phyloP scores from a whole-genome alignment of 2,797 vertebrate genomes.

The Huso huso region DNA sequence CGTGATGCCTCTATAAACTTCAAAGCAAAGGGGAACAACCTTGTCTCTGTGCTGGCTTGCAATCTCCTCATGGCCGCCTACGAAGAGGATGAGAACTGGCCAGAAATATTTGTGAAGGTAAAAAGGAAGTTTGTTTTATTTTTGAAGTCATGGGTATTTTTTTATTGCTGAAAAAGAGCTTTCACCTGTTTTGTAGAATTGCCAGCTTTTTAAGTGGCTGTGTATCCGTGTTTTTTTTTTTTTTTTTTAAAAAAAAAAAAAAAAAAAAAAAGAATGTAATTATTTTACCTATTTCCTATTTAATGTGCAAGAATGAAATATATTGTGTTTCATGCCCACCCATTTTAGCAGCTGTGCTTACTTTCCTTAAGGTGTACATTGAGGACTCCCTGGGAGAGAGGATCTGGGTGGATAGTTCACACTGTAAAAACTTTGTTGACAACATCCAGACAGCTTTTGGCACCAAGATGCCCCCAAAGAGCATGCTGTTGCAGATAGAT shows the following conservation, averaged over 20 bases:
- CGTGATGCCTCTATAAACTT: conserved; percentile 93
- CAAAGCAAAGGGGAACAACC: conserved; percentile 94
- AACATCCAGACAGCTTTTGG: conserved; percentile 95
- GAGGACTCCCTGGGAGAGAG: conserved; percentile 94
- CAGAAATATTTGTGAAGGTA: conserved; percentile 96
- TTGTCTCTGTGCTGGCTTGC: conserved; percentile 90
- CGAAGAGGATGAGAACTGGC: conserved; percentile 98
- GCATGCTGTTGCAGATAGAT: conserved; percentile 84
- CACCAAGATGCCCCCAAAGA: conserved; percentile 93
- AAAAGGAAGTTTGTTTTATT: background rate
- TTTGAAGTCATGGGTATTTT: background rate
- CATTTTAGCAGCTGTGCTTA: too few species aligned
- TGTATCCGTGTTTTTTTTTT: background rate
- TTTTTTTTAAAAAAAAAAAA: background rate
- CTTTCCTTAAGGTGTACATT: conserved; percentile 79
- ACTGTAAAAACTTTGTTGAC: conserved; percentile 93
- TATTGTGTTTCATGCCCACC: too few species aligned
- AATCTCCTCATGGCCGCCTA: conserved; percentile 97
- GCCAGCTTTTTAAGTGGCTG: background rate
- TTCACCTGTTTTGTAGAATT: background rate
- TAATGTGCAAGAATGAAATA: too few species aligned
- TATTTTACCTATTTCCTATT: conserved; percentile 11
- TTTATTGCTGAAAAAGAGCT: background rate
- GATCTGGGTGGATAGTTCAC: conserved; percentile 96
- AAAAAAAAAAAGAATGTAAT: background rate